Percentiles rank a stretch among this genome's conserved stretches.
These are phyloP conservation scores for Trichomycterus rosablanca DNA, from an alignment of 2,113 vertebrate species.

Conservation along the genomic window DNA sequence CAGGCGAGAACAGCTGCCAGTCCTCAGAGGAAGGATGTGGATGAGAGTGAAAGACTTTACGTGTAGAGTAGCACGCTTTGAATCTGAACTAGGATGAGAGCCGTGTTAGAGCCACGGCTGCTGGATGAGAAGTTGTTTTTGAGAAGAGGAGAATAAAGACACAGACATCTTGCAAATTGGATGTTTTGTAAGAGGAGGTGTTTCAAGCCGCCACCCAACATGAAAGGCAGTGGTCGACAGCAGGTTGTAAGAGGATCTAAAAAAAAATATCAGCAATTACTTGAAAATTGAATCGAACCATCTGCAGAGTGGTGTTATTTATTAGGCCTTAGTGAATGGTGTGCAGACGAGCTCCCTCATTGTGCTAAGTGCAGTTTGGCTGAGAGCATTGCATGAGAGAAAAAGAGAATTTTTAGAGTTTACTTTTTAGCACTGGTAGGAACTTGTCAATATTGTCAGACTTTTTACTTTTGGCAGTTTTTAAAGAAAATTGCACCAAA, in stretches of 20 bases:
- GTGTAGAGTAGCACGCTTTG: slow-evolving; percentile 11
- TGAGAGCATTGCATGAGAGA: slow-evolving; percentile 12
- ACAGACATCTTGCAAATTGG: slow-evolving; percentile 32
- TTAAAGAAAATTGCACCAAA: neutral
- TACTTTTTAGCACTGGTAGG: slow-evolving; percentile 10
- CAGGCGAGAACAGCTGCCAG: slow-evolving; percentile 11
- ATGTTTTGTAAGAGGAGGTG: slow-evolving; percentile 33
- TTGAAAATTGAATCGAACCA: slow-evolving; percentile 26
- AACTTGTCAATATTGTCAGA: slow-evolving; percentile 6
- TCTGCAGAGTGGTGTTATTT: slow-evolving; percentile 22
- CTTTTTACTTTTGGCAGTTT: neutral
- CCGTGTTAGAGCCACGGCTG: no score
- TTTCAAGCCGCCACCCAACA: slow-evolving; percentile 18
- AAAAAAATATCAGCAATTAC: slow-evolving; percentile 28
- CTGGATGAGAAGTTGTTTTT: slow-evolving; percentile 28
- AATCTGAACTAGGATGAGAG: slow-evolving; percentile 7
- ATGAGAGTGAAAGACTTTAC: slow-evolving; percentile 6
- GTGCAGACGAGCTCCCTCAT: slow-evolving; percentile 14
- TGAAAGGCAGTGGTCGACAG: slow-evolving; percentile 11
- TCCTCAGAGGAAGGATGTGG: slow-evolving; percentile 20
- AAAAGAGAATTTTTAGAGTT: no score
- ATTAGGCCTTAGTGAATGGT: slow-evolving; percentile 22
- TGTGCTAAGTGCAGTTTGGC: slow-evolving; percentile 12
- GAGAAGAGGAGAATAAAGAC: slow-evolving; percentile 22
- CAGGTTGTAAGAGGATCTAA: slow-evolving; percentile 17